Evolutionary conservation across 2,797 vertebrate species (phyloP).

Genomic region (Glyptemys insculpta): DNA sequence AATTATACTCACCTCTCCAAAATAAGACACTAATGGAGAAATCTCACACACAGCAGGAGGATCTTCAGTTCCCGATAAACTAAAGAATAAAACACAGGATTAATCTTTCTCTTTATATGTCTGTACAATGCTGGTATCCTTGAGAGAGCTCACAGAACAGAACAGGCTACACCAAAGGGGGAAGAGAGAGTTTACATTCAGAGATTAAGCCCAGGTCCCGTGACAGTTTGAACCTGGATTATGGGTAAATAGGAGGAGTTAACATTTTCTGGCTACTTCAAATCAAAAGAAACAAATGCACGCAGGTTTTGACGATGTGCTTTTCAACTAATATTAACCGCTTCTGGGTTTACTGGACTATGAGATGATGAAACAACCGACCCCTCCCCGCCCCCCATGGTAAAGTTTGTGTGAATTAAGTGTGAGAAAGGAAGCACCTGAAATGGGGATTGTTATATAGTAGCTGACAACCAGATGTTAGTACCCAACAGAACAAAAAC

Average conservation of each 20-base stretch:
- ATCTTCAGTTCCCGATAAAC: conserved; percentile 71
- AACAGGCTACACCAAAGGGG: background rate
- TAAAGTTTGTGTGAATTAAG: background rate
- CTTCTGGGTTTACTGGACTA: background rate
- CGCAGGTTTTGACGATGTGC: background rate
- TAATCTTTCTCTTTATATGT: background rate
- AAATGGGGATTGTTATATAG: background rate
- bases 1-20: conserved; percentile 91
- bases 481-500: background rate
- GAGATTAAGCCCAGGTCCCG: background rate
- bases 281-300: conserved; percentile 2
- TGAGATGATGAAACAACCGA: background rate
- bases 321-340: background rate
- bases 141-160: background rate
- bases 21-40: conserved; percentile 94
- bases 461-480: background rate
- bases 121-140: background rate
- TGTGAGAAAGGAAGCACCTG: rapidly evolving
- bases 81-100: conserved; percentile 59
- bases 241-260: conserved; percentile 21
- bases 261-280: background rate
- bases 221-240: background rate
- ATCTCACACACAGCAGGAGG: conserved; percentile 89
- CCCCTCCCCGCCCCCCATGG: rapidly evolving
- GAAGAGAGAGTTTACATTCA: background rate